Evolutionary conservation across 2,113 vertebrate genomes (phyloP).

Genomic region (Thermophis baileyi): DNA sequence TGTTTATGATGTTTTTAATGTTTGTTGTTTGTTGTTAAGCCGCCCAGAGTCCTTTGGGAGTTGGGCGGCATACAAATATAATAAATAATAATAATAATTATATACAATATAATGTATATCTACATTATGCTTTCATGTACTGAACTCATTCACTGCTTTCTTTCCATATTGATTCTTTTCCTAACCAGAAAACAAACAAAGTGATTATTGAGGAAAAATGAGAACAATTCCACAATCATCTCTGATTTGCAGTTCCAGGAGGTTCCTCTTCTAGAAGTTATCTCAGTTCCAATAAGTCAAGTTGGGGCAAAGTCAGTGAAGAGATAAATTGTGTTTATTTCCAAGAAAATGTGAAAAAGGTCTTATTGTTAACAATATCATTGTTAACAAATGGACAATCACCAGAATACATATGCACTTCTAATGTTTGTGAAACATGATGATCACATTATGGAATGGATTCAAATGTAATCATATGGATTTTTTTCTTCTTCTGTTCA

Average conservation of each 20-base stretch:
- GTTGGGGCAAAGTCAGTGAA: neutral
- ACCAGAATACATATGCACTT: neutral
- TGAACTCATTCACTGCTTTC: neutral
- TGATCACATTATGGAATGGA: neutral
- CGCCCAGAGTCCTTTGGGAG: too few relatives aligned
- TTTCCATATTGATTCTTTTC: neutral
- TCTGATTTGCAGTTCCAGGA: neutral
- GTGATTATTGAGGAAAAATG: neutral
- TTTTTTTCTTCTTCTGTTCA: neutral
- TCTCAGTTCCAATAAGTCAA: neutral
- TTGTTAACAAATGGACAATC: neutral
- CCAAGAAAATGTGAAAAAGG: neutral
- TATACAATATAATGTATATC: too few relatives aligned
- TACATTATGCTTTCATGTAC: neutral
- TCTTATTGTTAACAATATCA: neutral
- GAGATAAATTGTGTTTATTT: neutral
- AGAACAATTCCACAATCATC: neutral
- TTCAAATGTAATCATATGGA: neutral
- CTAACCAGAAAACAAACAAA: neutral
- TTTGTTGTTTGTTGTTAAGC: too few relatives aligned
- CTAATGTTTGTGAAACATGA: neutral
- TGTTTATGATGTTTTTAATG: too few relatives aligned
- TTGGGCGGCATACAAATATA: too few relatives aligned
- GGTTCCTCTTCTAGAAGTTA: neutral
- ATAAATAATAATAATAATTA: too few relatives aligned